Conservation (phyloP, 2,888 invertebrate genomes). For the Cataglyphis albicans region DNA sequence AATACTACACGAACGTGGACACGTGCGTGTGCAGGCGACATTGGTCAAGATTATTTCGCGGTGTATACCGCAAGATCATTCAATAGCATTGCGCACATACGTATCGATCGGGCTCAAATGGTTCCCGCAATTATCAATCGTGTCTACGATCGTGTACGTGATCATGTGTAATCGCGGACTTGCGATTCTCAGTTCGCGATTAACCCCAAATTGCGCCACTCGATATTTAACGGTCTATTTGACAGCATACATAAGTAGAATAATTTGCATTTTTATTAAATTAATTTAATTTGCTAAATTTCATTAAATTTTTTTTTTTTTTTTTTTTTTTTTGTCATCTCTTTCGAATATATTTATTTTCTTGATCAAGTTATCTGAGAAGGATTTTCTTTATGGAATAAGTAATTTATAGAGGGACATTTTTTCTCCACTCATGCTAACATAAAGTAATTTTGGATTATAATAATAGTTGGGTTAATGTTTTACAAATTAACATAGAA, state of each 20-base stretch:
- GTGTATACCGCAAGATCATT: constrained; percentile 48
- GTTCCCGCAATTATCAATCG: constrained; percentile 45
- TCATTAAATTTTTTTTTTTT: neutral
- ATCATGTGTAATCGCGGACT: constrained; percentile 12
- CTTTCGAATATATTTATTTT: neutral
- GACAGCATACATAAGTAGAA: neutral
- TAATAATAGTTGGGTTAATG: neutral
- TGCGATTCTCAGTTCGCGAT: constrained; percentile 31
- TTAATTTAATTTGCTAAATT: constrained; percentile 3
- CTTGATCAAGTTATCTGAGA: neutral
- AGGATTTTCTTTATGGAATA: neutral
- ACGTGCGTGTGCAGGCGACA: constrained; percentile 55
- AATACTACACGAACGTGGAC: constrained; percentile 21
- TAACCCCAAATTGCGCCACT: constrained; percentile 6
- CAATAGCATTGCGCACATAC: constrained; percentile 47
- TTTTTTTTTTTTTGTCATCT: neutral
- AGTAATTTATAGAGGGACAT: neutral
- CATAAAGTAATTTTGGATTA: neutral
- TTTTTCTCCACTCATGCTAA: neutral
- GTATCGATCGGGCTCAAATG: constrained; percentile 39
- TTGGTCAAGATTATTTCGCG: constrained; percentile 50
- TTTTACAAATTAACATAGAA: neutral
- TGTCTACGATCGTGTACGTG: constrained; percentile 27
- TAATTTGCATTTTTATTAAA: neutral
- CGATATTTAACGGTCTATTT: neutral